Percentiles rank a stretch among this genome's conserved stretches.
Evolutionary conservation across 2,888 invertebrate genomes (phyloP).

Genomic region (Gandaritis pyraliata): DNA sequence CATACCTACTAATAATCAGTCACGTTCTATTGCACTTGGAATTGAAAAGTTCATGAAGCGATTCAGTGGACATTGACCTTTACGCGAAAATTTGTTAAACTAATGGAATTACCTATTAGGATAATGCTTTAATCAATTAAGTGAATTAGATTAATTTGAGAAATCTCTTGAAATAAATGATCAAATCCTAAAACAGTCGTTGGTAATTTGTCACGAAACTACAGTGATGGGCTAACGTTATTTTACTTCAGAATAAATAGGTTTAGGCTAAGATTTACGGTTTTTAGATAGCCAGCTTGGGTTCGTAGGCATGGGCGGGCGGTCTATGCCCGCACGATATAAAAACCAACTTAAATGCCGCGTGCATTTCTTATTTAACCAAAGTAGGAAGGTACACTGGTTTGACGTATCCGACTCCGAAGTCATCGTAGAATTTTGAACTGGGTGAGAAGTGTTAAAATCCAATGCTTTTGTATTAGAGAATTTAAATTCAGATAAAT

Average conservation of each 20-base stretch:
- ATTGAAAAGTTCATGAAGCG: not conserved
- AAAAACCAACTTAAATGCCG: not conserved
- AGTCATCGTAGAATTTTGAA: too few relatives aligned
- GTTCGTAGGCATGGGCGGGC: constrained; percentile 20
- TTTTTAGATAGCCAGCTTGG: constrained; percentile 24
- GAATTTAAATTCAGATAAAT: too few relatives aligned
- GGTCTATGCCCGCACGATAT: not conserved
- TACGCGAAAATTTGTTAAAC: constrained; percentile 20
- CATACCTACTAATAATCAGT: too few relatives aligned
- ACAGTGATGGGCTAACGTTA: constrained; percentile 24
- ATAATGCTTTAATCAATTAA: constrained; percentile 25
- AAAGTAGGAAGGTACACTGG: too few relatives aligned
- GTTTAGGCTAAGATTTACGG: constrained; percentile 17
- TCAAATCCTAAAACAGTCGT: constrained; percentile 18
- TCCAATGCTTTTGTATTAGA: too few relatives aligned
- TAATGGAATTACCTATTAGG: constrained; percentile 30
- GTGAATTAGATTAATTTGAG: constrained; percentile 42
- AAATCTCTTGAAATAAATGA: constrained; percentile 30
- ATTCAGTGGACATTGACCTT: constrained; percentile 9
- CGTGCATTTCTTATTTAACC: not conserved
- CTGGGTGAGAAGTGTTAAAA: too few relatives aligned
- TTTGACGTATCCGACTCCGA: too few relatives aligned
- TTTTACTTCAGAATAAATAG: constrained; percentile 11
- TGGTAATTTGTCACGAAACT: constrained; percentile 25
- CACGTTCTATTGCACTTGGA: too few relatives aligned